Evolutionary conservation across 2,113 vertebrate species (phyloP).

Genomic region (Arizona elegans): DNA sequence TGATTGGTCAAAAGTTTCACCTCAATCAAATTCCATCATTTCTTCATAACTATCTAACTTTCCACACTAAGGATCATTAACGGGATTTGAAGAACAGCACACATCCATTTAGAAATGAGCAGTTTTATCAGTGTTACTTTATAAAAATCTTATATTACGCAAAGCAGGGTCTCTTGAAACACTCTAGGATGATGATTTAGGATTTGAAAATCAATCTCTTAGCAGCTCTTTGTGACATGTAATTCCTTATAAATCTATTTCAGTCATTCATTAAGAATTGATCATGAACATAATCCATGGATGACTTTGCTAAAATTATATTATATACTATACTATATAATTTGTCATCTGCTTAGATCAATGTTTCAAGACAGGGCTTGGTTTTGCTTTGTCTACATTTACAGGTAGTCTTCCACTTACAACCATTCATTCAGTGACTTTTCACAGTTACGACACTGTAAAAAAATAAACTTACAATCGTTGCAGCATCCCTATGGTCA

Average conservation of each 20-base stretch:
- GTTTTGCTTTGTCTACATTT: not conserved
- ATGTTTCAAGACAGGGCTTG: not conserved
- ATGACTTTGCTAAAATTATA: not conserved
- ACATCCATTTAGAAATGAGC: not conserved
- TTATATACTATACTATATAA: not conserved
- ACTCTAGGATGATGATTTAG: not conserved
- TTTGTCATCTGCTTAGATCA: not conserved
- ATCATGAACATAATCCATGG: not conserved
- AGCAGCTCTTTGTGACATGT: not conserved
- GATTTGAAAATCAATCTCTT: not conserved
- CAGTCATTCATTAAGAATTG: not conserved
- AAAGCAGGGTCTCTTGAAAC: not conserved
- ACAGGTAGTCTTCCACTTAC: not conserved
- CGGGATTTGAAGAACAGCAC: not conserved
- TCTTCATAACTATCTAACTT: not conserved
- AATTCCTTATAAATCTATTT: not conserved
- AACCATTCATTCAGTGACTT: not conserved
- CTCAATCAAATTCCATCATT: not conserved
- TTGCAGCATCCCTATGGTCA: not conserved
- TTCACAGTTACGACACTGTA: not conserved
- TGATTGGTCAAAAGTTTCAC: not conserved
- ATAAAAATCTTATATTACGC: not conserved
- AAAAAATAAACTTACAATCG: not conserved
- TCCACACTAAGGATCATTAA: not conserved
- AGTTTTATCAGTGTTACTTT: not conserved